Percentiles rank a stretch among this genome's conserved stretches.
phyloP scores from a whole-genome alignment of 2,888 invertebrate species.

The Sycophila texana region DNA sequence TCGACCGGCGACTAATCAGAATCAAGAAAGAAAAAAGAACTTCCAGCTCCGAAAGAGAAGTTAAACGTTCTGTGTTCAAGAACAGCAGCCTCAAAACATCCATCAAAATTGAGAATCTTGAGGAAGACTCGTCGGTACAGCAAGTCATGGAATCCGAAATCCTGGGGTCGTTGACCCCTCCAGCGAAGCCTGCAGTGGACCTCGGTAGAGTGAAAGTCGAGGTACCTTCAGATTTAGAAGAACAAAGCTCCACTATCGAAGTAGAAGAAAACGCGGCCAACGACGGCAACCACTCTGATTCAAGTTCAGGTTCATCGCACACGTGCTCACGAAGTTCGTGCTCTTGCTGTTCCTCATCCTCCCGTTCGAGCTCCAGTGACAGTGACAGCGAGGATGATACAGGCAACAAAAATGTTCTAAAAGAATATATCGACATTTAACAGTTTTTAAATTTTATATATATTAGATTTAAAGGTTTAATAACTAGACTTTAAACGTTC shows the following conservation, averaged over 20 bases:
- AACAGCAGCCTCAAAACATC: not conserved
- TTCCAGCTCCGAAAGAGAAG: not conserved
- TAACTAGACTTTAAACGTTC: too few species aligned
- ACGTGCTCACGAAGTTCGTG: slow-evolving; percentile 52
- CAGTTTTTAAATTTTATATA: too few species aligned
- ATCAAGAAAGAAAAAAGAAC: slow-evolving; percentile 29
- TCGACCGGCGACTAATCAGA: not conserved
- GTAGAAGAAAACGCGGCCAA: not conserved
- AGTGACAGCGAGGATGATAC: slow-evolving; percentile 21
- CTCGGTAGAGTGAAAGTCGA: slow-evolving; percentile 27
- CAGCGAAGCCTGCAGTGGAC: not conserved
- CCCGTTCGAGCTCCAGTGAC: slow-evolving; percentile 35
- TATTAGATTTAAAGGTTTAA: too few species aligned
- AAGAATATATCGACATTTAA: too few species aligned
- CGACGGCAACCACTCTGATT: slow-evolving; percentile 12
- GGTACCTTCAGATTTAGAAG: slow-evolving; percentile 16
- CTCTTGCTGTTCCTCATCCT: slow-evolving; percentile 25
- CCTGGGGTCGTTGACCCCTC: slow-evolving; percentile 10
- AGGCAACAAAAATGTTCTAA: not conserved
- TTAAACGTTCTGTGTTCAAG: not conserved
- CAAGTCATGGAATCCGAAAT: slow-evolving; percentile 18
- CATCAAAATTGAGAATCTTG: slow-evolving; percentile 10
- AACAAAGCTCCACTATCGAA: not conserved
- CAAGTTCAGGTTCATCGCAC: slow-evolving; percentile 46
- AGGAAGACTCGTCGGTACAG: slow-evolving; percentile 1